Conservation (phyloP, 2,797 vertebrate species). For the Amazona ochrocephala region DNA sequence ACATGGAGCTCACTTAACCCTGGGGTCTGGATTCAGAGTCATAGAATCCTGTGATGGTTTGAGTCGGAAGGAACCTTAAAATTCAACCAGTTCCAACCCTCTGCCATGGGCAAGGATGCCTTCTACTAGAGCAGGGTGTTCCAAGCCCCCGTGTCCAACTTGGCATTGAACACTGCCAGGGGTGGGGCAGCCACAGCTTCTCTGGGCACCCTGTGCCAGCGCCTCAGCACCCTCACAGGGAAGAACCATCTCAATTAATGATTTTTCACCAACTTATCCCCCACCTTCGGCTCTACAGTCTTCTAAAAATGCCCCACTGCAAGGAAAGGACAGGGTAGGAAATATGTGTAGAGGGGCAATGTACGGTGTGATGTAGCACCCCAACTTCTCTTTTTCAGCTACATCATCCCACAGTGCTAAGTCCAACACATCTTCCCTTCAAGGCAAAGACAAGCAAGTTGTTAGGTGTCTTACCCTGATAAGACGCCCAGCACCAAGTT, state of each 20-base stretch:
- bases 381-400: neutral
- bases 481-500: slow-evolving; percentile 96
- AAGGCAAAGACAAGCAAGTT: neutral
- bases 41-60: neutral
- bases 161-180: neutral
- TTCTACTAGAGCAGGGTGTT: too few species aligned
- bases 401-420: neutral
- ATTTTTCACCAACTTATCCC: neutral
- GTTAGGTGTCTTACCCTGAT: slow-evolving; percentile 77
- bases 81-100: neutral
- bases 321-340: neutral
- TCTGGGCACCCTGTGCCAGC: neutral
- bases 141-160: too few species aligned
- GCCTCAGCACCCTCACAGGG: neutral
- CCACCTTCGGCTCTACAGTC: neutral
- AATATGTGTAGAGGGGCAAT: neutral
- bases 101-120: too few species aligned
- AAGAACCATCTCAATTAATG: neutral
- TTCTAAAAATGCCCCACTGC: neutral
- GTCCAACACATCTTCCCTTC: neutral
- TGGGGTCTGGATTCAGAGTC: neutral
- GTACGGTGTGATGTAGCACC: neutral
- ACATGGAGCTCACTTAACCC: neutral
- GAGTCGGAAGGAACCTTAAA: neutral
- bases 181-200: neutral